Evolutionary conservation across 1,140 invertebrate genomes (phyloP).

Genomic region (Saxidomus purpurata): DNA sequence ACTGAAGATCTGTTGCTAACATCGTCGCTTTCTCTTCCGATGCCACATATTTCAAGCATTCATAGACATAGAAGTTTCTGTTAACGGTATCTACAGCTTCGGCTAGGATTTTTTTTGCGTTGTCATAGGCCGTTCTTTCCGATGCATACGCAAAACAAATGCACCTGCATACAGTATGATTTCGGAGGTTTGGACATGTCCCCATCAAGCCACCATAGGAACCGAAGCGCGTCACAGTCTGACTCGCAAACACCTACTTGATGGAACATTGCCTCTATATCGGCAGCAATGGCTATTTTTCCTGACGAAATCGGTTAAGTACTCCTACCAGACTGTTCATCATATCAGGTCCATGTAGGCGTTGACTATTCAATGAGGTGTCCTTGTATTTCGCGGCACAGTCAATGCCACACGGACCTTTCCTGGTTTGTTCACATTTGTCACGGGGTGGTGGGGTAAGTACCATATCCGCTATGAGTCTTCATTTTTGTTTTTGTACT

Average conservation of each 20-base stretch:
- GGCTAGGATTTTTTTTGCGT: neutral
- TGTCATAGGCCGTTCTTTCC: conserved; percentile 38
- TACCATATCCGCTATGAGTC: conserved; percentile 26
- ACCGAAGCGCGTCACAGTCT: conserved; percentile 34
- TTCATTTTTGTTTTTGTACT: neutral
- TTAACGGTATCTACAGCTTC: conserved; percentile 3
- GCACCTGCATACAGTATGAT: conserved; percentile 56
- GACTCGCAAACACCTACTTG: neutral
- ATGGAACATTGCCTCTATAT: conserved; percentile 69
- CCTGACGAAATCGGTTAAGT: conserved; percentile 67
- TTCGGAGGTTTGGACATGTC: neutral
- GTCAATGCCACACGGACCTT: conserved; percentile 61
- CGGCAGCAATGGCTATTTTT: conserved; percentile 66
- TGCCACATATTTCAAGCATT: conserved; percentile 54
- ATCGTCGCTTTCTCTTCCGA: neutral
- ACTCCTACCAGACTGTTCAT: conserved; percentile 75
- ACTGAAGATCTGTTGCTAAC: conserved; percentile 8
- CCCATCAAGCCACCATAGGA: conserved; percentile 60
- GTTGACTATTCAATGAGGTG: conserved; percentile 52
- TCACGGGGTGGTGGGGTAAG: conserved; percentile 54
- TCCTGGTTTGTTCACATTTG: conserved; percentile 24
- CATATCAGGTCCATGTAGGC: conserved; percentile 80
- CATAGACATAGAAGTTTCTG: conserved; percentile 69
- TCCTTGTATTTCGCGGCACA: conserved; percentile 51
- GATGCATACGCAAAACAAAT: conserved; percentile 63